Base-by-base conservation (phyloP, 2,797 vertebrate species). In the Lithobates pipiens region DNA sequence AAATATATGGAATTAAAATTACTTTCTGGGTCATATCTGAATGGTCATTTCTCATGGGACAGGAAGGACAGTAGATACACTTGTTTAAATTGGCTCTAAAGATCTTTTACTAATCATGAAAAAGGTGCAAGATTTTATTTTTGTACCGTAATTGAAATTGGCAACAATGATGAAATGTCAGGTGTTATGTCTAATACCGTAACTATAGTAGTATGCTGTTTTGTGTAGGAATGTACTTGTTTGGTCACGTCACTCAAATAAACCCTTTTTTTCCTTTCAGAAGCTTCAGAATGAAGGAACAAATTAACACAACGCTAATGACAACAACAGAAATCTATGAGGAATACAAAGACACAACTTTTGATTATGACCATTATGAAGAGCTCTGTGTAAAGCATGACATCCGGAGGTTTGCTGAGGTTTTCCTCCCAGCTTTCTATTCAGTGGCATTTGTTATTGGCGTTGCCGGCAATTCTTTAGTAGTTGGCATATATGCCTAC, bases 341-440 rank as follows among this genome's bases (percentile, higher is more conserved):
- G 0, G 91, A 92, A n/a, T 85, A 85, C 34, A 36, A 32, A 32
- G 91, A 91, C 46, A 69, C 72, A 27, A 68, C 81, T 7, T 88
- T 93, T 13, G 94, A 95, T 84, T 95, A 95, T 5, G 88, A 79
- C 11, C 91, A 92, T 0, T 96, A 95, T 0, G 94, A 96, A 90
- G 77, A 89, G 0, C 50, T 99, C 32, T 99, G 98, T 18, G 93
- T 97, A 86, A 99, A 99, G 88, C 90, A 93, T 0, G 93, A 94
- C 0, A 96, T 99, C 65, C 95, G 97, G 39, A 94, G 91, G 2
- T 99, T 99, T 85, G 96, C 90, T 1, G 90, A 92, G 0, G 27
- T 96, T 69, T 99, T 99, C 91, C 94, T 99, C 10, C 97, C 97
- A 0, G 90, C 92, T 76, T 95, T 98, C 91, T 98, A 97, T 1